These are phyloP conservation scores for Schizothorax lantsangensis DNA, from an alignment of 2,797 vertebrate species.

Conservation along the genomic window DNA sequence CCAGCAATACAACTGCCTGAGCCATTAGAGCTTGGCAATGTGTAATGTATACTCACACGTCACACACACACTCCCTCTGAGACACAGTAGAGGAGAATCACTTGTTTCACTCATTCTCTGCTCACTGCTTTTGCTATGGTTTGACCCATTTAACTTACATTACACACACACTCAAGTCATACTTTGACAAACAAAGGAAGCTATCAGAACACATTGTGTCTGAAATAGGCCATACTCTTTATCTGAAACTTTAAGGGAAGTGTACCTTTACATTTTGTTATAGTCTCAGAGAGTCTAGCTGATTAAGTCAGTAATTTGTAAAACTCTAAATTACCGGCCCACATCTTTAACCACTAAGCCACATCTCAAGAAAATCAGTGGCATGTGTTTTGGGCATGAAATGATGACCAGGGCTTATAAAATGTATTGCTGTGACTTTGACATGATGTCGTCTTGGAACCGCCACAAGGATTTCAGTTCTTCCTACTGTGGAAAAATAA, in stretches of 20 bases:
- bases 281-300: not conserved
- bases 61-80: not conserved
- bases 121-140: not conserved
- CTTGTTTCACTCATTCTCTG: not conserved
- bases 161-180: not conserved
- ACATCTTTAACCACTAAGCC: not conserved
- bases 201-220: not conserved
- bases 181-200: not conserved
- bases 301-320: not conserved
- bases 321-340: not conserved
- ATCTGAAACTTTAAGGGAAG: not conserved
- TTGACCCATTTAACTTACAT: not conserved
- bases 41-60: slow-evolving; percentile 29
- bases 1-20: slow-evolving; percentile 25
- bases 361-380: not conserved
- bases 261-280: not conserved
- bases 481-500: not conserved
- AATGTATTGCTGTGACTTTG: not conserved
- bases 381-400: not conserved
- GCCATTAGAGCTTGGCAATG: slow-evolving; percentile 69
- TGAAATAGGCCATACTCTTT: not conserved
- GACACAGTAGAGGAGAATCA: slow-evolving; percentile 40
- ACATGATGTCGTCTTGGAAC: not conserved
- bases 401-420: not conserved
- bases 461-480: not conserved